These are phyloP conservation scores for Micromys minutus DNA, from an alignment of 2,113 vertebrate species.

Conservation along the genomic window DNA sequence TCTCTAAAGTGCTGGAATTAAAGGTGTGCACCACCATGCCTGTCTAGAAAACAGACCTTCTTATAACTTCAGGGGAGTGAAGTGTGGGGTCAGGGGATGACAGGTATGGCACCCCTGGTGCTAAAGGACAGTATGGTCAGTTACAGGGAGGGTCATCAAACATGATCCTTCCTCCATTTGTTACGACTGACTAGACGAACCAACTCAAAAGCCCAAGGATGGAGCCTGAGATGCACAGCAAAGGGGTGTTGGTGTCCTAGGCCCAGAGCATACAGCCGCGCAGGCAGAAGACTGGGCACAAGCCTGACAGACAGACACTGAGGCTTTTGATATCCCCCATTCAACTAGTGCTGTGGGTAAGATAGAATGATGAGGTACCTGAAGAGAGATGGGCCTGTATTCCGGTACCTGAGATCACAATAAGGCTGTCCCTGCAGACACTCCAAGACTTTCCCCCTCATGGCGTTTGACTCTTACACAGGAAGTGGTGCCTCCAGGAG, in stretches of 20 bases:
- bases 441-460: background rate
- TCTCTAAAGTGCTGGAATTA: background rate
- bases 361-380: background rate
- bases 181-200: background rate
- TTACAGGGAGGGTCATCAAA: background rate
- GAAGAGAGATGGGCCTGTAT: background rate
- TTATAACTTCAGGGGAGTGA: background rate
- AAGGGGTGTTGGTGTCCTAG: background rate
- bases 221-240: too few species aligned
- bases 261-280: background rate
- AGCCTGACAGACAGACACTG: background rate
- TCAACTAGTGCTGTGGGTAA: background rate
- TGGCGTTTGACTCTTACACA: background rate
- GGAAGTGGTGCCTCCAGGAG: background rate
- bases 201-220: background rate
- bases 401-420: too few species aligned
- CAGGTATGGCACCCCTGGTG: background rate
- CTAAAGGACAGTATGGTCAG: background rate
- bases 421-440: background rate
- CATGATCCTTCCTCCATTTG: background rate
- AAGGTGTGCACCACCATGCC: background rate
- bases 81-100: background rate
- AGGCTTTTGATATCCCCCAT: background rate
- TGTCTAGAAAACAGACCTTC: background rate
- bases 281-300: background rate